Conservation (phyloP, 2,888 invertebrate species). For the Criorhina ranunculi region DNA sequence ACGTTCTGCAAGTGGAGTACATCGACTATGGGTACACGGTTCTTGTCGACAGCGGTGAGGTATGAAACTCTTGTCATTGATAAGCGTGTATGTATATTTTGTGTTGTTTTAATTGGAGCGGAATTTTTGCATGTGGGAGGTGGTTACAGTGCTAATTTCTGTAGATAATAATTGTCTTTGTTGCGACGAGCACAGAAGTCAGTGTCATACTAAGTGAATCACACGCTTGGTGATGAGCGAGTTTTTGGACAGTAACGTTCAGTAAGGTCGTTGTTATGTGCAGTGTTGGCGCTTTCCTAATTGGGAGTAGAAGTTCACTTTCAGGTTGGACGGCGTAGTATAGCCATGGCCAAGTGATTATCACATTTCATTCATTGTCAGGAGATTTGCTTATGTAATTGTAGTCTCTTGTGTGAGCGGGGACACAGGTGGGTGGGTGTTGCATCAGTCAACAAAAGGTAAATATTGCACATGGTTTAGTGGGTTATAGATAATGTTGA, state of each 20-base stretch:
- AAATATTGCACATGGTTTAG: conserved; percentile 1
- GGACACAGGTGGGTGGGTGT: conserved; percentile 25
- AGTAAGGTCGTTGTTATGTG: conserved; percentile 16
- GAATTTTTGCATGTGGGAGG: conserved; percentile 75
- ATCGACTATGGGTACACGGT: conserved; percentile 89
- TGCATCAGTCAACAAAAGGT: background rate
- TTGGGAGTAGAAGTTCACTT: conserved; percentile 5
- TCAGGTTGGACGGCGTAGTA: background rate
- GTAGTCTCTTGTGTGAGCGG: background rate
- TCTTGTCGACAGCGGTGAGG: conserved; percentile 86
- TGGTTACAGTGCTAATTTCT: conserved; percentile 56
- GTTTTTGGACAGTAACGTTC: conserved; percentile 16
- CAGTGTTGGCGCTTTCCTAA: conserved; percentile 39
- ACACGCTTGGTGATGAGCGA: conserved; percentile 31
- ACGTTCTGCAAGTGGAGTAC: conserved; percentile 87
- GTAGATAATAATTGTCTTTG: conserved; percentile 37
- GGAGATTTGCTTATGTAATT: conserved; percentile 37
- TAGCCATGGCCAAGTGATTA: conserved; percentile 16
- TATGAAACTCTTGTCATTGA: conserved; percentile 80
- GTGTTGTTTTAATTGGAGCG: conserved; percentile 49
- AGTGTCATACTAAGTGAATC: conserved; percentile 32
- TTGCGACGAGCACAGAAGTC: conserved; percentile 12
- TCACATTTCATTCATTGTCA: conserved; percentile 38
- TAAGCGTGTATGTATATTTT: conserved; percentile 25
- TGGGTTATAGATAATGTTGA: background rate